A percentile compares a stretch with the other conserved stretches of the same genome.
Evolutionary conservation across 2,113 vertebrate genomes (phyloP).

Genomic region (Psephotus haematonotus): DNA sequence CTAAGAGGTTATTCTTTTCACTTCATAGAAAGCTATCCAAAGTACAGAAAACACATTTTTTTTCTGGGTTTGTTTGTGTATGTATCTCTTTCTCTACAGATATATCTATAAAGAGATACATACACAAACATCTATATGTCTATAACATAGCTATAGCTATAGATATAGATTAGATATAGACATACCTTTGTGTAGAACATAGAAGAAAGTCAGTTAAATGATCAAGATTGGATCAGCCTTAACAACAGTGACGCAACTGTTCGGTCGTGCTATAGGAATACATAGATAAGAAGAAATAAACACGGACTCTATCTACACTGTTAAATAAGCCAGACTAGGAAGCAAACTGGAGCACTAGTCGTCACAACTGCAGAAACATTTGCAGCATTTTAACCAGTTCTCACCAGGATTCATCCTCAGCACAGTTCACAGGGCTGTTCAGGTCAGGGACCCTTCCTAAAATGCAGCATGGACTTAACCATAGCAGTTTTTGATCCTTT

Average conservation of each 20-base stretch:
- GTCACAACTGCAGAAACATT: rapidly evolving
- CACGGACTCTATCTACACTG: not conserved
- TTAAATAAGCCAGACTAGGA: not conserved
- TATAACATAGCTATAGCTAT: not conserved
- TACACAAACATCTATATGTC: too few relatives aligned
- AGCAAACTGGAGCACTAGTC: not conserved
- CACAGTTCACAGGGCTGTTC: not conserved
- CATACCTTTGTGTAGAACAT: not conserved
- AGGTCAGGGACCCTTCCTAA: not conserved
- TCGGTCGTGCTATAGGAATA: not conserved
- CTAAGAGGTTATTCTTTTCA: not conserved
- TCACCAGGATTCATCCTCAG: not conserved
- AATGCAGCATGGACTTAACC: not conserved
- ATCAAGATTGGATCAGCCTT: not conserved
- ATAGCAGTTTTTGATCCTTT: not conserved
- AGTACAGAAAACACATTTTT: not conserved
- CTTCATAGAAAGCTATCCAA: not conserved
- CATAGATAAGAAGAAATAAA: constrained; percentile 3
- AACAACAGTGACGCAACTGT: not conserved
- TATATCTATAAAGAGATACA: too few relatives aligned
- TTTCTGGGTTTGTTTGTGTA: not conserved
- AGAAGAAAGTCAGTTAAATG: not conserved
- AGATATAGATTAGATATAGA: not conserved
- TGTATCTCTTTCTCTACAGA: not conserved
- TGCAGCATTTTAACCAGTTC: not conserved